Conservation (phyloP, 2,797 vertebrate genomes). For the Trematomus bernacchii region DNA sequence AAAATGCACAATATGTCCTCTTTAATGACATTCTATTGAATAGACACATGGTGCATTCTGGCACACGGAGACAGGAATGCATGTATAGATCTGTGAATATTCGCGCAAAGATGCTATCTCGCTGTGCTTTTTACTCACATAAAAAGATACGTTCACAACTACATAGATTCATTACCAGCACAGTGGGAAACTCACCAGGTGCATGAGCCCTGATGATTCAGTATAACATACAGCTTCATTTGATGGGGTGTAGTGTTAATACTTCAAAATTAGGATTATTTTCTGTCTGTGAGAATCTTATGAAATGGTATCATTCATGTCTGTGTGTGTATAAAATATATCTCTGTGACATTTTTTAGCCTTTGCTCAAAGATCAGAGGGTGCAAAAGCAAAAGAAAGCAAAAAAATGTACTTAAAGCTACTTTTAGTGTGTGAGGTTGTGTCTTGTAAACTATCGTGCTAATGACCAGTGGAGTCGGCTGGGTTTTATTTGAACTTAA, state of each 20-base stretch:
- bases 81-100: conserved; percentile 36
- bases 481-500: conserved; percentile 1
- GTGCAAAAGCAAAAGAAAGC: neutral
- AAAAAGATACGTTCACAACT: conserved; percentile 29
- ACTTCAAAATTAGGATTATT: conserved; percentile 7
- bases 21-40: conserved; percentile 60
- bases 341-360: conserved; percentile 1
- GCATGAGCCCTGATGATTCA: conserved; percentile 3
- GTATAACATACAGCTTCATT: conserved; percentile 2
- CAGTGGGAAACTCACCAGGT: conserved; percentile 32
- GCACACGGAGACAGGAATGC: conserved; percentile 29
- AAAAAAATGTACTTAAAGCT: neutral
- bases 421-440: neutral
- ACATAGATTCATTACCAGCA: conserved; percentile 46
- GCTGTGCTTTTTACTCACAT: conserved; percentile 1
- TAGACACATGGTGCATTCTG: conserved; percentile 28
- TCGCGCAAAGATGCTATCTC: neutral
- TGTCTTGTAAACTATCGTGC: neutral
- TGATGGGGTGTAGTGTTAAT: neutral
- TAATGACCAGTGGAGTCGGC: neutral
- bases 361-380: neutral
- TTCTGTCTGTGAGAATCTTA: neutral
- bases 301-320: conserved; percentile 21
- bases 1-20: neutral
- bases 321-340: neutral